Base-by-base conservation (phyloP, 2,113 vertebrate species). In the Embiotoca jacksoni region DNA sequence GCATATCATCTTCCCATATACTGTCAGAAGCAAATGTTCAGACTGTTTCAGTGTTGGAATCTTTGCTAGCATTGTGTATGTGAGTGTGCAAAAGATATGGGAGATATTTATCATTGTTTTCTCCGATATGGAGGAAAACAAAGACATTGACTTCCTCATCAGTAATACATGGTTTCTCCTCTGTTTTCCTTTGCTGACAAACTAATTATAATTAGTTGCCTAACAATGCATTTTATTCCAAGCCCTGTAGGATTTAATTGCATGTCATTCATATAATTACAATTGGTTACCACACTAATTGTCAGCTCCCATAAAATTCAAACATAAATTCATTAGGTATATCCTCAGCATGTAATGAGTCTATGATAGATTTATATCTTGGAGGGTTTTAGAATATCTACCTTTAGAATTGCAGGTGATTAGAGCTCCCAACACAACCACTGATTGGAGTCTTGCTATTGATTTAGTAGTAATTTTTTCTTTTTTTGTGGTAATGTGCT, bases 151-250 rank as follows among this genome's bases (percentile, higher is more conserved):
- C 64, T 80, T 58, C 9, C 33, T 72, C 11, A 53, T 82, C 46
- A 62, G 73, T 75, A 54, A 59, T 61, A 36, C 55, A 66, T 33
- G 0, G 30, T 32, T 5, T 75, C 23, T 23, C 14, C 4, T 60
- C 7, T 61, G 32, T 66, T 75, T 86, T n/a, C 41, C 66, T 64
- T 57, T 47, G 46, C 47, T 72, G 50, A 75, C 67, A 82, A 69
- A 61, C 36, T 63, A 30, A 80, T 73, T 64, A 15, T 60, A 76
- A 88, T 87, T 68, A 83, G 56, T 55, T 47, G 52, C 39, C 56
- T 84, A 82, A 82, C 81, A 84, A 82, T 81, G 81, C 77, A 61
- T 84, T 88, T 84, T 50, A 82, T 83, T 81, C 50, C 5, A 30
- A 56, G 32, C 68, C 59, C 53, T 7, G 1, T 23, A 68, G 69